Conservation (phyloP, 2,113 vertebrate species). For the Capreolus pygargus region DNA sequence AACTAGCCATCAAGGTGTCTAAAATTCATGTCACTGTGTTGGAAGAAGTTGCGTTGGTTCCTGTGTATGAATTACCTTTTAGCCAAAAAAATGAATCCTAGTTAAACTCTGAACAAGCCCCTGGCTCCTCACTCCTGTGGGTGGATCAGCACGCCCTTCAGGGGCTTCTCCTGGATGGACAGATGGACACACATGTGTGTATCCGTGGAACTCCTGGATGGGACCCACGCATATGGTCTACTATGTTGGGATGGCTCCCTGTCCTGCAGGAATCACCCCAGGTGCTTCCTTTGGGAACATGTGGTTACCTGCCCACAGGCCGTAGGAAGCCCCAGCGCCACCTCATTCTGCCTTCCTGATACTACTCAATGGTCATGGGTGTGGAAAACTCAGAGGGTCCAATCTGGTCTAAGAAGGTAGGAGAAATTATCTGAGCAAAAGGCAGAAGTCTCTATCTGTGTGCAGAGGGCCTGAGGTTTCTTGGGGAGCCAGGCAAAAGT, state of each 20-base stretch:
- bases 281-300: not conserved
- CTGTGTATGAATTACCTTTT: not conserved
- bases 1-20: not conserved
- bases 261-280: not conserved
- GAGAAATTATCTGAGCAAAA: not conserved
- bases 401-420: not conserved
- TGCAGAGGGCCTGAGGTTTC: not conserved
- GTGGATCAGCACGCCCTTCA: too few species aligned
- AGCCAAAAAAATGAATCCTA: not conserved
- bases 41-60: not conserved
- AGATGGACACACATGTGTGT: not conserved
- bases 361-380: too few species aligned
- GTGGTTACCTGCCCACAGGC: not conserved
- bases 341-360: not conserved
- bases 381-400: not conserved
- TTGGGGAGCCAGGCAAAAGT: not conserved
- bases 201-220: not conserved
- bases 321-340: not conserved
- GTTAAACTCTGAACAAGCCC: not conserved
- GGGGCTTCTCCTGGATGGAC: not conserved
- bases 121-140: not conserved
- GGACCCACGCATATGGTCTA: fast-evolving
- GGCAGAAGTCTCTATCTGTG: not conserved
- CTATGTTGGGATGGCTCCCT: fast-evolving
- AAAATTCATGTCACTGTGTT: not conserved